Conservation (phyloP, 2,888 invertebrate species). For the Cephus pulcher region DNA sequence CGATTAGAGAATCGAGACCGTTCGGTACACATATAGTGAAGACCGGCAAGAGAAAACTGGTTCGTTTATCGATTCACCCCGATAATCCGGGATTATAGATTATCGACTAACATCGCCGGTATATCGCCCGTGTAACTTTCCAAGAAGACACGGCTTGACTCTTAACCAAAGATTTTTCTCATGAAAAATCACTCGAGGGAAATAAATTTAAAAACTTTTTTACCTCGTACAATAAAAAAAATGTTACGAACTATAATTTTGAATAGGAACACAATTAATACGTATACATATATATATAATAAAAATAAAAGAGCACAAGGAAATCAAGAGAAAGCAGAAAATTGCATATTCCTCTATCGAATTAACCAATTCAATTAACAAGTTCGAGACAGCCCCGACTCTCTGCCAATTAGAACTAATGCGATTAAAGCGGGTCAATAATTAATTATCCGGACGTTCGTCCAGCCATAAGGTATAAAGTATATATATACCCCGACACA, state of each 20-base stretch:
- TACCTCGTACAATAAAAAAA: neutral
- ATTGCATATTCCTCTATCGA: slow-evolving; percentile 46
- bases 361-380: slow-evolving; percentile 59
- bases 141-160: neutral
- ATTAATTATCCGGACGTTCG: slow-evolving; percentile 45
- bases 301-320: slow-evolving; percentile 8
- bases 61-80: neutral
- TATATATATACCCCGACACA: neutral
- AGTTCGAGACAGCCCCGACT: slow-evolving; percentile 44
- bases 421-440: slow-evolving; percentile 55
- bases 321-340: slow-evolving; percentile 30
- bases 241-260: too few relatives aligned
- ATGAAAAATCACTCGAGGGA: neutral
- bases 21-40: neutral
- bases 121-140: neutral
- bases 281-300: neutral
- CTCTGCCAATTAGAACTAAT: slow-evolving; percentile 53
- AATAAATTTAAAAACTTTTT: neutral
- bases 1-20: neutral
- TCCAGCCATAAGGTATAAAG: neutral
- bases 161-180: neutral
- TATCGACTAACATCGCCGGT: neutral
- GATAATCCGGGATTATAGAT: neutral
- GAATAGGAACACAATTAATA: neutral
- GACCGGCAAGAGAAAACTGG: neutral